Evolutionary conservation across 2,797 vertebrate species (phyloP).

Genomic region (Florisuga fusca): DNA sequence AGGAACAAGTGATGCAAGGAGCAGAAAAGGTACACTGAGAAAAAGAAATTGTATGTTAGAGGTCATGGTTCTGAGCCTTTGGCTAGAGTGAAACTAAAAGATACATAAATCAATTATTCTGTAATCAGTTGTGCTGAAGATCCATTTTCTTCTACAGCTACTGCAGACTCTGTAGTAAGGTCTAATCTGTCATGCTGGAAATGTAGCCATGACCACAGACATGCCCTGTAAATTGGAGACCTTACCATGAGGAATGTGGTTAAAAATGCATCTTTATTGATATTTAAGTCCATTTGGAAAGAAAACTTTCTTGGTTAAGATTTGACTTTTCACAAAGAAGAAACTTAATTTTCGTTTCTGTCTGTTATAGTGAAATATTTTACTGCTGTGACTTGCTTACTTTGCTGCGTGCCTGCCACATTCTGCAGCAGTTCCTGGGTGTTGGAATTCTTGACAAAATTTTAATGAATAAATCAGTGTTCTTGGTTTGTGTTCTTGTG

Average conservation of each 20-base stretch:
- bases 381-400: not conserved
- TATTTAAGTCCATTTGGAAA: not conserved
- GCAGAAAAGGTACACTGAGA: not conserved
- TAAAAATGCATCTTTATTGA: not conserved
- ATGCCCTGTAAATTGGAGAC: not conserved
- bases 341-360: not conserved
- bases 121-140: not conserved
- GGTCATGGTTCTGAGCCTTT: not conserved
- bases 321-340: not conserved
- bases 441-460: not conserved
- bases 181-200: not conserved
- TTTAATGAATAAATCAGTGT: not conserved
- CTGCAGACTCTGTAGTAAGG: not conserved
- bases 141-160: not conserved
- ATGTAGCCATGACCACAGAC: not conserved
- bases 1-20: not conserved
- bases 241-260: not conserved
- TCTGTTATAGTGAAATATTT: not conserved
- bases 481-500: constrained; percentile 11
- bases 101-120: not conserved
- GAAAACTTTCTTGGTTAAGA: not conserved
- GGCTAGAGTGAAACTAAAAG: not conserved
- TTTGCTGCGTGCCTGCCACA: not conserved
- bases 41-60: not conserved
- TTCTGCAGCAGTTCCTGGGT: not conserved